A percentile compares a stretch with the other conserved stretches of the same genome.
phyloP scores from a whole-genome alignment of 2,797 vertebrate genomes.

The Carapus acus region DNA sequence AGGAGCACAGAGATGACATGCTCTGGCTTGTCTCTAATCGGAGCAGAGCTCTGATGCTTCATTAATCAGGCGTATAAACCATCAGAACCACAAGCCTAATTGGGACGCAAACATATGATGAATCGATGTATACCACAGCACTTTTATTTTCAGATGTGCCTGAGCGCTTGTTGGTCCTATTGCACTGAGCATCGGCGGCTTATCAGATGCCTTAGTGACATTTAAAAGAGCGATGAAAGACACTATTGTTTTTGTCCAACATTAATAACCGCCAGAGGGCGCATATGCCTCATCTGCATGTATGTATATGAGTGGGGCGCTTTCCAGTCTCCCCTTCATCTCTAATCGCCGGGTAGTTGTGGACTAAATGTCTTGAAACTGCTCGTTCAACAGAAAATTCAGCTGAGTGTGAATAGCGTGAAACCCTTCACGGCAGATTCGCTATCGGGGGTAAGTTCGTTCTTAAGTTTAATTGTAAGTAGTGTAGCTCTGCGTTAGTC shows the following conservation, averaged over 20 bases:
- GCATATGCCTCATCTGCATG: background rate
- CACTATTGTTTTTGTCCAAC: background rate
- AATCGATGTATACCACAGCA: too few relatives aligned
- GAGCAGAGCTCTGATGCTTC: conserved; percentile 19
- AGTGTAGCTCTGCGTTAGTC: background rate
- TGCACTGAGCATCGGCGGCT: background rate
- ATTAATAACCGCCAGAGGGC: conserved; percentile 46
- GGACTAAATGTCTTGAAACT: background rate
- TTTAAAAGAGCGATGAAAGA: background rate
- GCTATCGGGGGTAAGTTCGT: too few relatives aligned
- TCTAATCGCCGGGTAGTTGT: conserved; percentile 9
- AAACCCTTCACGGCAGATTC: conserved; percentile 11
- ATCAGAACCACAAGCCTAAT: background rate
- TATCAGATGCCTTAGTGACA: conserved; percentile 17
- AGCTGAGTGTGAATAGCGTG: conserved; percentile 24
- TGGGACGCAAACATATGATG: background rate
- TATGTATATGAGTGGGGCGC: conserved; percentile 17
- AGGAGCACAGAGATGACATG: conserved; percentile 20
- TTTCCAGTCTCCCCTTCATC: conserved; percentile 24
- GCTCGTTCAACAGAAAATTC: background rate
- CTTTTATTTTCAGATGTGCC: too few relatives aligned
- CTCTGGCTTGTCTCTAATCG: conserved; percentile 31
- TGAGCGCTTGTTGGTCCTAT: background rate
- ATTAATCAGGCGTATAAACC: conserved; percentile 1
- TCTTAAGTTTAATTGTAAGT: background rate